Evolutionary conservation across 2,797 vertebrate species (phyloP).

Genomic region (Corythornis leucogaster): DNA sequence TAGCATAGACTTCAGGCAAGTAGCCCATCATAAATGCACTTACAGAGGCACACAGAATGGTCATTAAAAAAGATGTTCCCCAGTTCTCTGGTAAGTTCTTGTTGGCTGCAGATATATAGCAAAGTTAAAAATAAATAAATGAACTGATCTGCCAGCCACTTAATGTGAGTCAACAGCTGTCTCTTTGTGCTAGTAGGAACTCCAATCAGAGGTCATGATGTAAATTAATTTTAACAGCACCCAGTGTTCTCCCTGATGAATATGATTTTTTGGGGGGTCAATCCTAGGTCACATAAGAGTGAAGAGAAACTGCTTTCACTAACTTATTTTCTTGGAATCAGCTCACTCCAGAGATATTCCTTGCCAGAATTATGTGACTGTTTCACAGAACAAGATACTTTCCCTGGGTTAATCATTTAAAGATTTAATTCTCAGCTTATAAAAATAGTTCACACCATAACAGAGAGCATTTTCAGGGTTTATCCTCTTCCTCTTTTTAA

Average conservation of each 20-base stretch:
- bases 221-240: constrained; percentile 54
- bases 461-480: constrained; percentile 59
- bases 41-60: background rate
- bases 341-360: background rate
- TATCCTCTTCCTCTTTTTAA: constrained; percentile 64
- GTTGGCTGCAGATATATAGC: background rate
- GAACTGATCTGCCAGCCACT: constrained; percentile 13
- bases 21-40: background rate
- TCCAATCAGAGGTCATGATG: constrained; percentile 33
- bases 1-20: background rate
- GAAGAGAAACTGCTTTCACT: constrained; percentile 36
- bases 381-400: constrained; percentile 33
- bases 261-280: constrained; percentile 53
- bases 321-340: constrained; percentile 4
- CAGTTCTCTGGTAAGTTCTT: constrained; percentile 7
- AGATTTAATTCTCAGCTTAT: constrained; percentile 62
- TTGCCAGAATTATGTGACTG: background rate
- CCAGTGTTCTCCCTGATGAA: background rate
- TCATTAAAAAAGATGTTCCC: constrained; percentile 39
- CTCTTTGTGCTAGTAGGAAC: constrained; percentile 30
- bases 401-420: constrained; percentile 32
- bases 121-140: constrained; percentile 5
- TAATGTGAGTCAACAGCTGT: constrained; percentile 40
- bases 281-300: constrained; percentile 16
- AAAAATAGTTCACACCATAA: constrained; percentile 54